phyloP scores from a whole-genome alignment of 1,140 invertebrate species.

The Cydia pomonella region DNA sequence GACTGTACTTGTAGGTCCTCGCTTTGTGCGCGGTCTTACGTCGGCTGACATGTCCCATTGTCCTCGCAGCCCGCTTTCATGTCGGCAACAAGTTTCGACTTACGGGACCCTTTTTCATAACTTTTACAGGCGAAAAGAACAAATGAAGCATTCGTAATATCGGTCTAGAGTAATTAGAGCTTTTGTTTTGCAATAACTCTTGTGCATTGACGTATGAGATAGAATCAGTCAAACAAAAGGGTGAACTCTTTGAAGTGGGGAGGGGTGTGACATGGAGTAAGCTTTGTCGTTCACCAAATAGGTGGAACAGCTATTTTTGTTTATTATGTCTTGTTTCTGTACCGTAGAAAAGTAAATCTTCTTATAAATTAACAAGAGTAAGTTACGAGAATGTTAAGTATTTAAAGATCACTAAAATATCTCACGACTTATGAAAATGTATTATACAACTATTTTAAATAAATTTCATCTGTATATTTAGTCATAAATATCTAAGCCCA shows the following conservation, averaged over 20 bases:
- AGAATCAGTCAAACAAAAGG: conserved; percentile 27
- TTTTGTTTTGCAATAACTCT: conserved; percentile 29
- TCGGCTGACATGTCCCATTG: conserved; percentile 70
- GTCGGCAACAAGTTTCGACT: conserved; percentile 73
- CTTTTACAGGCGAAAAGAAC: conserved; percentile 27
- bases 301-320: neutral
- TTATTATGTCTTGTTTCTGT: neutral
- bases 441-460: conserved; percentile 21
- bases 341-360: neutral
- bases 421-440: no score
- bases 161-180: conserved; percentile 25
- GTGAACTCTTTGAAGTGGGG: conserved; percentile 13
- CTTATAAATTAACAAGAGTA: neutral
- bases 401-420: neutral
- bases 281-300: neutral
- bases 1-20: conserved; percentile 71
- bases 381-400: neutral
- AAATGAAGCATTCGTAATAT: conserved; percentile 33
- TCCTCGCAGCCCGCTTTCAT: conserved; percentile 66
- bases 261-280: neutral
- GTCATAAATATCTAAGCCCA: conserved; percentile 41
- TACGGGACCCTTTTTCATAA: conserved; percentile 37
- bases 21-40: conserved; percentile 69
- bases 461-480: conserved; percentile 39
- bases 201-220: conserved; percentile 23